Evolutionary conservation across 1,140 invertebrate species (phyloP).

Genomic region (Tyrophagus putrescentiae): DNA sequence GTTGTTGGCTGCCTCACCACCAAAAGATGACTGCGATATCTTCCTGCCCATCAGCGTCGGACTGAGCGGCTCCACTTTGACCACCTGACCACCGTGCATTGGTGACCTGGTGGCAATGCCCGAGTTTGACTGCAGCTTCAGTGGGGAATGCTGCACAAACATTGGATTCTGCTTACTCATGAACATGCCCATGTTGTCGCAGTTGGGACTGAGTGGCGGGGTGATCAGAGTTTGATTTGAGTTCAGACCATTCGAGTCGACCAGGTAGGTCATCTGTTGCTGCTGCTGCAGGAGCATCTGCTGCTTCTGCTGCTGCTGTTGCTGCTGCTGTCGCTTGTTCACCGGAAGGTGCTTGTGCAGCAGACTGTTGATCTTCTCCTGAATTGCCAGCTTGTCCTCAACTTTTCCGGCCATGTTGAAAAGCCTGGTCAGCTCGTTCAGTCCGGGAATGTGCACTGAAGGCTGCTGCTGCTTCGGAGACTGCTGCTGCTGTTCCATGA

Average conservation of each 20-base stretch:
- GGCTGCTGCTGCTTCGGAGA: neutral
- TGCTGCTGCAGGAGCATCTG: no score
- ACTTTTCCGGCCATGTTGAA: neutral
- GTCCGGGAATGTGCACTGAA: neutral
- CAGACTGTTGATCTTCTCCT: neutral
- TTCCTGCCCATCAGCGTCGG: neutral
- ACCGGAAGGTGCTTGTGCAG: neutral
- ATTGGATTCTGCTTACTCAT: neutral
- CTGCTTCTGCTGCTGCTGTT: no score
- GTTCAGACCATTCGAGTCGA: neutral
- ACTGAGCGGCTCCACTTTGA: neutral
- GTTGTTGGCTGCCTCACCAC: neutral
- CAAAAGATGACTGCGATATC: neutral
- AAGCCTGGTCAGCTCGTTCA: neutral
- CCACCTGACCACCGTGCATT: no score
- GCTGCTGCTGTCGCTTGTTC: neutral
- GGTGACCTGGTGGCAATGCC: neutral
- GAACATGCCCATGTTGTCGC: neutral
- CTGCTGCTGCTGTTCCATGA: neutral
- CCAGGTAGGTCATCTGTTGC: no score
- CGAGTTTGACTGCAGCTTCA: neutral
- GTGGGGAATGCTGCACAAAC: neutral
- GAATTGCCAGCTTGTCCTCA: neutral
- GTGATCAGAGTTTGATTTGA: neutral
- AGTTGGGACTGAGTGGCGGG: neutral